phyloP scores from a whole-genome alignment of 1,140 invertebrate genomes.

The Ceratosolen fusciceps region DNA sequence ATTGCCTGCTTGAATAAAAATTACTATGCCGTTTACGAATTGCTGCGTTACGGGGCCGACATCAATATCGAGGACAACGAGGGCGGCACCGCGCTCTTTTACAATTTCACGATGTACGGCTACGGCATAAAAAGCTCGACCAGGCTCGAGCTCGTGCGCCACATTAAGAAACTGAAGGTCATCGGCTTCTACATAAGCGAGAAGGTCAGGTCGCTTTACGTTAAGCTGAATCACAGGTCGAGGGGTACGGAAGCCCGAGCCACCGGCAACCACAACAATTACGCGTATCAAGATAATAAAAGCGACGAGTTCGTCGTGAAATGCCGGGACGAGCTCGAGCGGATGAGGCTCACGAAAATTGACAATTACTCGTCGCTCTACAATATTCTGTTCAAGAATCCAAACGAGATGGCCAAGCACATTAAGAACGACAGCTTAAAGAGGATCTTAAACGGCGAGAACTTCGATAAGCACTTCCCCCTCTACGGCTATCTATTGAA shows the following conservation, averaged over 20 bases:
- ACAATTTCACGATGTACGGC: background rate
- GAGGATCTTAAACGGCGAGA: background rate
- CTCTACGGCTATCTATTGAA: slow-evolving; percentile 17
- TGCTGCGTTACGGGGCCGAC: slow-evolving; percentile 5
- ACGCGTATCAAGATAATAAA: background rate
- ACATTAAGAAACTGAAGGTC: background rate
- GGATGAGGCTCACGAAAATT: background rate
- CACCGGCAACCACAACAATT: background rate
- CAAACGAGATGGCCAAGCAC: background rate
- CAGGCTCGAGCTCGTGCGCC: background rate
- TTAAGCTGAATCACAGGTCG: background rate
- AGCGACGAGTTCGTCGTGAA: background rate
- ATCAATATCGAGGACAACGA: background rate
- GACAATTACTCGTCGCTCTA: slow-evolving; percentile 17
- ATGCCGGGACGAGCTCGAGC: background rate
- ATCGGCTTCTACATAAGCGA: background rate
- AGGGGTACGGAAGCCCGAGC: too few species aligned
- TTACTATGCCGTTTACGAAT: background rate
- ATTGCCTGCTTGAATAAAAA: slow-evolving; percentile 11
- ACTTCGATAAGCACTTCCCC: slow-evolving; percentile 10
- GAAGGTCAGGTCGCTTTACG: background rate
- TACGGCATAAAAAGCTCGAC: background rate
- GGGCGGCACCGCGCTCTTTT: background rate
- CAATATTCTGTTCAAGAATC: slow-evolving; percentile 12
- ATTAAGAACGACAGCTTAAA: slow-evolving; percentile 17